Evolutionary conservation across 2,113 vertebrate species (phyloP).

Genomic region (Regulus satrapa): DNA sequence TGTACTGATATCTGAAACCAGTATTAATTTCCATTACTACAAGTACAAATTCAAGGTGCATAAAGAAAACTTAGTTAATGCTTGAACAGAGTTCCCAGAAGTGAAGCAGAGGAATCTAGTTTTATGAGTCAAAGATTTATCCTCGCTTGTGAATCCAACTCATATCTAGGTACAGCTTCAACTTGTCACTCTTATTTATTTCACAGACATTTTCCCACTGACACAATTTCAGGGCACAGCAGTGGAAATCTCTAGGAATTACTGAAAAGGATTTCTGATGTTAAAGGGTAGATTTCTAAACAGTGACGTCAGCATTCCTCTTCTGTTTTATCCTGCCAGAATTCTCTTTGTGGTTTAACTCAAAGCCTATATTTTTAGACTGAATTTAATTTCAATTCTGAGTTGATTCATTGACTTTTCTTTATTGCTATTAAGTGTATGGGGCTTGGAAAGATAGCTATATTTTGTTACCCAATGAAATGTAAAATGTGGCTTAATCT

Average conservation of each 20-base stretch:
- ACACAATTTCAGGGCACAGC: neutral
- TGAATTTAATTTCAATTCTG: neutral
- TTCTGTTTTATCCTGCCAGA: neutral
- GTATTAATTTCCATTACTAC: neutral
- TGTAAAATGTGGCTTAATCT: neutral
- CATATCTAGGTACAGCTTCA: neutral
- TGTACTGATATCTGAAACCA: neutral
- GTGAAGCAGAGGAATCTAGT: neutral
- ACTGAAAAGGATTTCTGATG: neutral
- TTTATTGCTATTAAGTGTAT: neutral
- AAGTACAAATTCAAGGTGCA: neutral
- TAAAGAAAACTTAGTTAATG: neutral
- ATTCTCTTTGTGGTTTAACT: neutral
- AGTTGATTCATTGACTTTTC: neutral
- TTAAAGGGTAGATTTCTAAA: neutral
- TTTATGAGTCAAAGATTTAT: neutral
- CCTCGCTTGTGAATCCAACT: neutral
- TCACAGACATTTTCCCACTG: neutral
- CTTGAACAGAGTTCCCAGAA: neutral
- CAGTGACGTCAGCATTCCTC: neutral
- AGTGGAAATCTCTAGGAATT: neutral
- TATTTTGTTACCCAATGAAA: neutral
- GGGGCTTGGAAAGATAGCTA: neutral
- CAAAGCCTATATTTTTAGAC: neutral
- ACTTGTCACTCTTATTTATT: neutral